Percentiles rank a stretch among this genome's conserved stretches.
These are phyloP conservation scores for Sarcoramphus papa DNA, from an alignment of 2,797 vertebrate species.

Conservation along the genomic window DNA sequence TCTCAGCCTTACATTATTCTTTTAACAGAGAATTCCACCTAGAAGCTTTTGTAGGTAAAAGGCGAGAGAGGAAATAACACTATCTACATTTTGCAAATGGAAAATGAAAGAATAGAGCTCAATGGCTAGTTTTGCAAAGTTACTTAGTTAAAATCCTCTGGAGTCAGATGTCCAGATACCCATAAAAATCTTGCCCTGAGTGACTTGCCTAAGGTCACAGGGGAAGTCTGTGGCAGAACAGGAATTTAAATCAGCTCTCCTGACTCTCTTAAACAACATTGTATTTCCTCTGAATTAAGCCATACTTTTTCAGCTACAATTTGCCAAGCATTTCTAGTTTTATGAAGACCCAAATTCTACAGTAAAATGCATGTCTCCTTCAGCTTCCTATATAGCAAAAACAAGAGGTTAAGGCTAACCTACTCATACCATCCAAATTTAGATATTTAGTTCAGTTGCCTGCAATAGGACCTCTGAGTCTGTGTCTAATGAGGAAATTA, in stretches of 20 bases:
- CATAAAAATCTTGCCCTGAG: not conserved
- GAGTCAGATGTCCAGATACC: not conserved
- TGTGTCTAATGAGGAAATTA: not conserved
- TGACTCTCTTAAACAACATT: not conserved
- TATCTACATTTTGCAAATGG: not conserved
- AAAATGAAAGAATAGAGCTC: not conserved
- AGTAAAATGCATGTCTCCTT: not conserved
- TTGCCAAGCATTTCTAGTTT: not conserved
- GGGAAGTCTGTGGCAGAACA: not conserved
- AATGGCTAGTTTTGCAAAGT: not conserved
- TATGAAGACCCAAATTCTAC: not conserved
- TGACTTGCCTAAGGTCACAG: not conserved
- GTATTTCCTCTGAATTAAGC: not conserved
- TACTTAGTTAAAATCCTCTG: not conserved
- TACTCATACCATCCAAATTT: not conserved
- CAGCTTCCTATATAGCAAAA: not conserved
- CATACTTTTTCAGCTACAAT: not conserved
- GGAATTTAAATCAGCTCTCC: slow-evolving; percentile 25
- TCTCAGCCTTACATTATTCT: not conserved
- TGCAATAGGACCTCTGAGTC: not conserved
- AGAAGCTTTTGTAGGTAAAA: not conserved
- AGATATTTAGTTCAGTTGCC: not conserved
- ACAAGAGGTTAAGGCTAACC: not conserved
- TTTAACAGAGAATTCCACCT: not conserved
- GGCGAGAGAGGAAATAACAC: not conserved